Evolutionary conservation across 2,113 vertebrate genomes (phyloP).

Genomic region (Neodon shergylaensis): DNA sequence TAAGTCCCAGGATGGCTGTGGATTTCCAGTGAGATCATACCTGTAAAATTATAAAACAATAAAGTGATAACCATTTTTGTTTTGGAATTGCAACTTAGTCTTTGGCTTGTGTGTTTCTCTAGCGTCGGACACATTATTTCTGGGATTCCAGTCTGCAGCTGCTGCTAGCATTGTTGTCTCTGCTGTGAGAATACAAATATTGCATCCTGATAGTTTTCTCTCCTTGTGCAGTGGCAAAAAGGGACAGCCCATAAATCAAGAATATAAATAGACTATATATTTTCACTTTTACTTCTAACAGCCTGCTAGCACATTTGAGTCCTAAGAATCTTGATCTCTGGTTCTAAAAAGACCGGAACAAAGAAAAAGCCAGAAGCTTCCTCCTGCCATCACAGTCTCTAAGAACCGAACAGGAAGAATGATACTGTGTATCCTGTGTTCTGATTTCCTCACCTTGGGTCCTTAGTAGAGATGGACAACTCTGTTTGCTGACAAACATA

Average conservation of each 20-base stretch:
- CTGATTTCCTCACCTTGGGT: conserved; percentile 61
- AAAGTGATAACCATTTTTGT: background rate
- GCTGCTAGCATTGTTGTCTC: conserved; percentile 22
- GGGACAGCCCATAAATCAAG: conserved; percentile 36
- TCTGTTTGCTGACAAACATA: background rate
- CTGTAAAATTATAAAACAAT: background rate
- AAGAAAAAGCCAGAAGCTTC: conserved; percentile 25
- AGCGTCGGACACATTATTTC: background rate
- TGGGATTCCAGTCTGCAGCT: background rate
- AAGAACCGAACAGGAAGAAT: conserved; percentile 11
- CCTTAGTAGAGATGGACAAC: background rate
- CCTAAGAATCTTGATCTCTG: conserved; percentile 52
- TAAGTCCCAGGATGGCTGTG: background rate
- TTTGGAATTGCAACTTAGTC: background rate
- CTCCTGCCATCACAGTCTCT: conserved; percentile 25
- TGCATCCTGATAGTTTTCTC: conserved; percentile 12
- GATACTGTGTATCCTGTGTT: conserved; percentile 6
- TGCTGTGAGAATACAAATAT: conserved; percentile 49
- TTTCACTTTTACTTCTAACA: conserved; percentile 65
- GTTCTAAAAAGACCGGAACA: conserved; percentile 58
- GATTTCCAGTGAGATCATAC: conserved; percentile 15
- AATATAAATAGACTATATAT: background rate
- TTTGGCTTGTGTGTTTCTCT: background rate
- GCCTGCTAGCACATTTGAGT: conserved; percentile 39
- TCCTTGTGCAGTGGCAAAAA: conserved; percentile 51